Conservation (phyloP, 2,113 vertebrate species). For the Danio rerio region DNA sequence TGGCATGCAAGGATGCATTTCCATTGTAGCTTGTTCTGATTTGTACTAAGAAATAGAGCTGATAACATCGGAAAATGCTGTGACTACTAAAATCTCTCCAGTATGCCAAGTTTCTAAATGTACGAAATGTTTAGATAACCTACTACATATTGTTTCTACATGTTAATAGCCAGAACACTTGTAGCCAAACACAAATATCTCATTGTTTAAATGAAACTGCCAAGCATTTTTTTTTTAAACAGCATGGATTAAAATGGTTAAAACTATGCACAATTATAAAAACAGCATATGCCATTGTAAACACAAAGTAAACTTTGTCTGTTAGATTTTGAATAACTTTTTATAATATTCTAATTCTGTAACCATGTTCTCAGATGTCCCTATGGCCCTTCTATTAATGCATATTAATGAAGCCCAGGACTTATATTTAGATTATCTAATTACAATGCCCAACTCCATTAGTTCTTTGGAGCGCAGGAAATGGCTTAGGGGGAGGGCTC, state of each 20-base stretch:
- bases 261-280: too few species aligned
- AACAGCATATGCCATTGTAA: neutral
- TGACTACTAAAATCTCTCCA: neutral
- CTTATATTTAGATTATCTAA: constrained; percentile 61
- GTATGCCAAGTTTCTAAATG: constrained; percentile 1
- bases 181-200: too few species aligned
- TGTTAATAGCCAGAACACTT: too few species aligned
- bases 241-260: too few species aligned
- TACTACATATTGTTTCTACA: too few species aligned
- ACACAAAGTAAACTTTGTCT: neutral
- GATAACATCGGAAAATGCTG: neutral
- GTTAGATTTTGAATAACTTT: neutral
- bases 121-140: neutral
- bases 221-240: too few species aligned
- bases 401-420: constrained; percentile 49
- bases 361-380: constrained; percentile 47
- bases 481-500: constrained; percentile 52
- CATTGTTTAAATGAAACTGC: too few species aligned
- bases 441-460: constrained; percentile 58
- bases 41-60: constrained; percentile 15
- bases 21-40: neutral
- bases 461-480: constrained; percentile 46
- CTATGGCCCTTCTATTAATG: constrained; percentile 41
- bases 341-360: constrained; percentile 33
- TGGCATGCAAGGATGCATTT: constrained; percentile 4